Evolutionary conservation across 2,888 invertebrate genomes (phyloP), one percentile per base, ranked within the genome.

Genomic region (Plagodis pulveraria): DNA sequence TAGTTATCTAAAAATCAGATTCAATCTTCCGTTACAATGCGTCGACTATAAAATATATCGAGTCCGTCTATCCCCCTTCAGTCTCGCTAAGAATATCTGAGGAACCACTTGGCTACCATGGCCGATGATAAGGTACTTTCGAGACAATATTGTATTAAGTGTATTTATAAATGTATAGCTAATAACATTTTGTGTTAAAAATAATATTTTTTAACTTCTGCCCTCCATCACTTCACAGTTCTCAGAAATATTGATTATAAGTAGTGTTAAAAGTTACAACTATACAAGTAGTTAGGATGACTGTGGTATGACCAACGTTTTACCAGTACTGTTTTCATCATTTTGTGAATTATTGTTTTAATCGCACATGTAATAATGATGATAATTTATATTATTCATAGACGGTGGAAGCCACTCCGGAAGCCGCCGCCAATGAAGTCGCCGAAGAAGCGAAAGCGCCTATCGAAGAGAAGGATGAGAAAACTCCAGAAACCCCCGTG

Each of bases 401-500:
- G 93, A 84, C 85, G 72, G 83, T 86, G 65, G 93, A 92, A 71
- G 67, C 71, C 33, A 76, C 78, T 62, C 78, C 89, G n/a, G 89
- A 83, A 76, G 67, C 83, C 66, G 83, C 72, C 56, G 78, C 77
- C 50, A 79, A 76, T 32, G 86, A 86, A 70, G 71, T 79, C 5
- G 78, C 80, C 36, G 87, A 86, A 65, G 86, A 87, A 73, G 79
- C 69, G 8, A 86, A 84, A 72, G 67, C 81, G 49, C 78, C 79
- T 53, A 68, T 71, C 12, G 91, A 89, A 70, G 67, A 66, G 46
- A 86, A 86, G 66, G 88, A 89, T 35, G 91, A 88, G 62, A 89
- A 90, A 70, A 86, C 89, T 2, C 90, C 91, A 4, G 92, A 92
- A 63, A 92, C 93, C 6, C 93, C 94, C 50, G 87, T 91, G 33